Conservation (phyloP, 2,113 vertebrate species). For the Albula glossodonta region DNA sequence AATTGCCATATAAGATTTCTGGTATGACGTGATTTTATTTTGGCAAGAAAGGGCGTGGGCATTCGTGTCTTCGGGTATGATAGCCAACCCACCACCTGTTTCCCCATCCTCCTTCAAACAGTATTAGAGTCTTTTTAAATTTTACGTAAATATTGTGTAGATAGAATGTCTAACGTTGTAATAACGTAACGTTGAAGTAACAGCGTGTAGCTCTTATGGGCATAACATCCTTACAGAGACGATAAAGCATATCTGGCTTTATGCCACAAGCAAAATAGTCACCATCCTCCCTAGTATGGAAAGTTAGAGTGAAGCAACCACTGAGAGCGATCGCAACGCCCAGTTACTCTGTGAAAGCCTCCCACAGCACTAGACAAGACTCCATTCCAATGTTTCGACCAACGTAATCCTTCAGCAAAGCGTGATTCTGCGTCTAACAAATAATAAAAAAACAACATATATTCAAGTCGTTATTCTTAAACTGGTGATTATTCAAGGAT, state of each 20-base stretch:
- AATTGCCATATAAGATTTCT: no score
- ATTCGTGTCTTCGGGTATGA: neutral
- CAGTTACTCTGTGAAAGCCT: conserved; percentile 1
- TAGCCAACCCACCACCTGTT: neutral
- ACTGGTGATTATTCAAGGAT: conserved; percentile 38
- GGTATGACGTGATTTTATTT: no score
- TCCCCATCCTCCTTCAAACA: neutral
- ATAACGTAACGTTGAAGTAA: neutral
- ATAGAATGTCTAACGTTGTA: neutral
- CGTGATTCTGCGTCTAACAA: neutral
- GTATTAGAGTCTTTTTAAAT: neutral
- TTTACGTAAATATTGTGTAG: neutral
- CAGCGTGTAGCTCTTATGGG: neutral
- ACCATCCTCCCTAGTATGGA: neutral
- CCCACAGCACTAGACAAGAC: conserved; percentile 19
- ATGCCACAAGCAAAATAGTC: neutral
- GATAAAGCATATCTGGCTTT: neutral
- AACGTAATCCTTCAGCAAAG: neutral
- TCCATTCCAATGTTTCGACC: conserved; percentile 4
- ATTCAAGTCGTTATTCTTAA: neutral
- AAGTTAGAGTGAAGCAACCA: neutral
- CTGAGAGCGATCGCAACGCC: neutral
- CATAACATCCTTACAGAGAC: neutral
- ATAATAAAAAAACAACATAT: neutral
- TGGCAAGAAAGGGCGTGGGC: no score